Evolutionary conservation across 2,113 vertebrate genomes (phyloP).

Genomic region (Pomatostomus ruficeps): DNA sequence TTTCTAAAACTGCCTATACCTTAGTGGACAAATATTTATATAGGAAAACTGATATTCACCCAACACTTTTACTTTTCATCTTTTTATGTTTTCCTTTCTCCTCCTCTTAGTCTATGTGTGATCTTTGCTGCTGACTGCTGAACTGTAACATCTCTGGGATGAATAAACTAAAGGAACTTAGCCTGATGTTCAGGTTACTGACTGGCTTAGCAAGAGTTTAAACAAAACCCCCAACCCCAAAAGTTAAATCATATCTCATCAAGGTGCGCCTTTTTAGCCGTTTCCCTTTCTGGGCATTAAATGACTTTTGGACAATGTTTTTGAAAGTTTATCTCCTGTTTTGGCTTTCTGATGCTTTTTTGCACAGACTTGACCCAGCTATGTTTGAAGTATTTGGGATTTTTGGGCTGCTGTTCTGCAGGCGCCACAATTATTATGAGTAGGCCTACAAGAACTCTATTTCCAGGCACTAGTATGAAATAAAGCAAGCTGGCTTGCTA

Average conservation of each 20-base stretch:
- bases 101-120: background rate
- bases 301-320: background rate
- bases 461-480: background rate
- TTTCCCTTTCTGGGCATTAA: background rate
- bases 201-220: background rate
- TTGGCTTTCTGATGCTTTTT: background rate
- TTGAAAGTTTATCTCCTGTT: background rate
- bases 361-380: background rate
- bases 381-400: background rate
- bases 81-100: background rate
- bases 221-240: fast-evolving
- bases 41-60: background rate
- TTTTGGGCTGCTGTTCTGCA: background rate
- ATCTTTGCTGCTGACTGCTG: background rate
- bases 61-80: background rate
- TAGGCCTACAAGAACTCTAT: background rate
- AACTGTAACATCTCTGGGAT: background rate
- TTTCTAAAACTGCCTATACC: background rate
- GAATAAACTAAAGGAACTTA: background rate
- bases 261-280: background rate
- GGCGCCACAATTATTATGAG: background rate
- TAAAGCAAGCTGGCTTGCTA: background rate
- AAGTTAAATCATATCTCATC: background rate
- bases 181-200: background rate
- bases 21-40: background rate